A percentile compares a stretch with the other conserved stretches of the same genome.
phyloP scores from a whole-genome alignment of 2,797 vertebrate species.

The Anguilla anguilla region DNA sequence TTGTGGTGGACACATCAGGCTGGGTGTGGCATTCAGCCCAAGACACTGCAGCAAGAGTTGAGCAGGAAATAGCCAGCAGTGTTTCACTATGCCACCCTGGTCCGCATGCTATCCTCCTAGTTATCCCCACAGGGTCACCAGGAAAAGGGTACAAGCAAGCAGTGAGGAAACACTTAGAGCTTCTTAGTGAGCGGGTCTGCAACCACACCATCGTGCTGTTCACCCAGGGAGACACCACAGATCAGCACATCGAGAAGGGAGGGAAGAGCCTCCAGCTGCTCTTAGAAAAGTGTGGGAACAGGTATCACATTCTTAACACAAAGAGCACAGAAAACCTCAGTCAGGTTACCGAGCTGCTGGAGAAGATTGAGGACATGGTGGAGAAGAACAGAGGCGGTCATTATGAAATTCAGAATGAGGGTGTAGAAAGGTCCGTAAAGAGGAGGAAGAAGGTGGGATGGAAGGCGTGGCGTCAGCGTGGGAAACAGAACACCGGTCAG shows the following conservation, averaged over 20 bases:
- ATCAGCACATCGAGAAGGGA: background rate
- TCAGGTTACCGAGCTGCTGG: background rate
- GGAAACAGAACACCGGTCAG: background rate
- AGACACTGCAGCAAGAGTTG: background rate
- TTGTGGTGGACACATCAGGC: slow-evolving; percentile 46
- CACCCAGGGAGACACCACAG: background rate
- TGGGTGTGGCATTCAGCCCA: slow-evolving; percentile 13
- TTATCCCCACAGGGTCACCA: background rate
- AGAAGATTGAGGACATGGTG: slow-evolving; percentile 28
- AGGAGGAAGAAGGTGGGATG: background rate
- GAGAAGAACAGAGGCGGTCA: background rate
- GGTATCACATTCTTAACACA: background rate
- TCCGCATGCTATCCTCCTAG: background rate
- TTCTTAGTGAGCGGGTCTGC: background rate
- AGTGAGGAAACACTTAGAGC: background rate
- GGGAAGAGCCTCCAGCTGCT: background rate
- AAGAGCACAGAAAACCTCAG: background rate
- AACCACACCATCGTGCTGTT: background rate
- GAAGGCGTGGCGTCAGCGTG: background rate
- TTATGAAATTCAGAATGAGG: slow-evolving; percentile 5
- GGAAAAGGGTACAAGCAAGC: background rate
- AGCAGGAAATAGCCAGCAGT: background rate
- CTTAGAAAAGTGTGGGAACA: background rate
- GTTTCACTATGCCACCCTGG: background rate
- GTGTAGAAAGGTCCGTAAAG: background rate